Evolutionary conservation across 2,113 vertebrate species (phyloP).

Genomic region (Caracal caracal): DNA sequence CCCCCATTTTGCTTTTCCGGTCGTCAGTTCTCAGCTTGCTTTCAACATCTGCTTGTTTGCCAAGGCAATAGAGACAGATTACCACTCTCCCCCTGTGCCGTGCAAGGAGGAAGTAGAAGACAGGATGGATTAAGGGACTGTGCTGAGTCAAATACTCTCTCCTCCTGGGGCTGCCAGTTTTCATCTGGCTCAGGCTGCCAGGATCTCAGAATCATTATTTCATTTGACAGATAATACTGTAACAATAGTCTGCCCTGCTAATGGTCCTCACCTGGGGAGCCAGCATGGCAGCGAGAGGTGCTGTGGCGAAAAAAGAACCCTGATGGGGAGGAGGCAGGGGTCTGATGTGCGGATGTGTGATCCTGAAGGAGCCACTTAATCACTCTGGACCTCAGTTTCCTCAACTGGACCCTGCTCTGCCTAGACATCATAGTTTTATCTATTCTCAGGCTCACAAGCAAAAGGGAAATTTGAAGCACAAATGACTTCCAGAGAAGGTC

Average conservation of each 20-base stretch:
- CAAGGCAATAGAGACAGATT: neutral
- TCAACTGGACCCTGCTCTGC: neutral
- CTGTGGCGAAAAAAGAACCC: neutral
- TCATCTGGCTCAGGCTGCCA: slow-evolving; percentile 28
- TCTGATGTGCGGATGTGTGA: neutral
- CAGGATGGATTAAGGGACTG: slow-evolving; percentile 45
- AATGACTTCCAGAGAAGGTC: neutral
- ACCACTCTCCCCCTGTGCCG: neutral
- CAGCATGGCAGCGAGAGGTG: neutral
- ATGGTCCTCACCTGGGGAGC: neutral
- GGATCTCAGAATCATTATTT: slow-evolving; percentile 51
- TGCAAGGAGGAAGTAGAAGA: neutral
- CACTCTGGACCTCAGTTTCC: neutral
- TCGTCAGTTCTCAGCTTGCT: neutral
- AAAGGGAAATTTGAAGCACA: neutral
- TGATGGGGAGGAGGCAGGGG: neutral
- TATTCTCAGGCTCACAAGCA: neutral
- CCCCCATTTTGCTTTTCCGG: slow-evolving; percentile 21
- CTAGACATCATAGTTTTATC: neutral
- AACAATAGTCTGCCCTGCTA: neutral
- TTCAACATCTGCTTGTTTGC: slow-evolving; percentile 22
- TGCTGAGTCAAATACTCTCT: slow-evolving; percentile 36
- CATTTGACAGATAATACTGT: slow-evolving; percentile 27
- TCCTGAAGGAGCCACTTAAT: neutral
- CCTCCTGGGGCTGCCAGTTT: slow-evolving; percentile 54